Conservation (phyloP, 1,140 invertebrate genomes). For the Euborellia annulipes region DNA sequence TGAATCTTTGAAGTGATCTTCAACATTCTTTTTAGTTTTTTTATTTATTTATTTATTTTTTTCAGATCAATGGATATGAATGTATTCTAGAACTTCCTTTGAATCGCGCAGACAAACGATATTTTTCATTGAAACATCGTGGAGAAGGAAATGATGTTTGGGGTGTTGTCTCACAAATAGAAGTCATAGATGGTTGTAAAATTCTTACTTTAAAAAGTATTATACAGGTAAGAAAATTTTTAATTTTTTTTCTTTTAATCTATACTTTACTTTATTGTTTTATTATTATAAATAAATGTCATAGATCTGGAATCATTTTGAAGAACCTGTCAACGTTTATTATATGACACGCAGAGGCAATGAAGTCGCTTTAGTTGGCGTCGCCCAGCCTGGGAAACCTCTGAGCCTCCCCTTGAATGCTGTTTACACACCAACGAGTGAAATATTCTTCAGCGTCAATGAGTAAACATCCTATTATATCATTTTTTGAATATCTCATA, state of each 20-base stretch:
- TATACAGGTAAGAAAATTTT: conserved; percentile 56
- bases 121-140: conserved; percentile 54
- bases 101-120: conserved; percentile 71
- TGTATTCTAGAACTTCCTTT: conserved; percentile 53
- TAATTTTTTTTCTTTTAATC: too few species aligned
- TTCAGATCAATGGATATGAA: conserved; percentile 38
- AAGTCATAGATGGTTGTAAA: conserved; percentile 49
- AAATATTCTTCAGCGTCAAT: conserved; percentile 73
- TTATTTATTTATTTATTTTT: too few species aligned
- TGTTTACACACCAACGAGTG: conserved; percentile 69
- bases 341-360: conserved; percentile 58
- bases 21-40: too few species aligned
- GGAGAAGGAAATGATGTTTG: conserved; percentile 45
- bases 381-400: conserved; percentile 42
- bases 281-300: conserved; percentile 3
- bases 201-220: conserved; percentile 54
- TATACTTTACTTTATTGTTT: conserved; percentile 6
- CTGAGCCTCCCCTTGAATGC: conserved; percentile 70
- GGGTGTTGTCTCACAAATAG: conserved; percentile 64
- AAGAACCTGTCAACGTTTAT: conserved; percentile 62
- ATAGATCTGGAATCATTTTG: conserved; percentile 55
- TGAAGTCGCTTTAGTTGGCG: conserved; percentile 52
- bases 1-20: too few species aligned
- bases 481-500: too few species aligned
- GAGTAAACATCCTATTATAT: conserved; percentile 28